Evolutionary conservation across 2,888 invertebrate species (phyloP), one percentile per base, ranked within the genome.

Genomic region (Pediacus dermestoides): DNA sequence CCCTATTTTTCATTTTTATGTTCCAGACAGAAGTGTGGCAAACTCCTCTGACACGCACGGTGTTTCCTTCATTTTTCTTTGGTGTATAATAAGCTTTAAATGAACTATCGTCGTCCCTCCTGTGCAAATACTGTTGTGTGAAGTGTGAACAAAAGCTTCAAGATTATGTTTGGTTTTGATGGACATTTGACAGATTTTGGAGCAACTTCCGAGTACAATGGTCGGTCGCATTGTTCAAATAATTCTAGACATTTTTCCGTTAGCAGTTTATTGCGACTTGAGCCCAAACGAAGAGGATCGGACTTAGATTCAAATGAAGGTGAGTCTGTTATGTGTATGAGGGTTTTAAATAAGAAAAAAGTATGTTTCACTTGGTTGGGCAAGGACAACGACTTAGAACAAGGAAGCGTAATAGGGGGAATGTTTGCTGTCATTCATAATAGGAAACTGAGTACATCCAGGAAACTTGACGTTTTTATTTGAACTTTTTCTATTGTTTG

Each of bases 231-330:
- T 48, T 53, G 55, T 42, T 51, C 61, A 4, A 55, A 59, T 26
- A 68, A 68, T 44, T 55, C 63, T 8, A 55, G 61, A 44, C 67
- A 68, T 47, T 70, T 69, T 59, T 67, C 68, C 23, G 70, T 70
- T 41, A 67, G 58, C 46, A 70, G 63, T 55, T 56, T 70, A 37
- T 53, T 68, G 41, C 56, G 64, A 48, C 48, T 68, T 37, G 61
- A 60, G 30, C 60, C 61, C 35, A 66, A 66, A 46, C 54, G 62
- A 42, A 10, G 53, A 25, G 48, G 42, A 43, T 58, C 63, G 6
- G 63, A 64, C 38, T 51, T 48, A 8, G 64, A 64, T 45, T 58
- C 50, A 7, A 53, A 59, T 34, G 66, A 65, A 56, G 66, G 67
- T 66, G 55, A 55, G 53, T 48, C 6, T 26, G 11, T 26, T 18